phyloP scores from a whole-genome alignment of 2,888 invertebrate genomes.

The Eristalis pertinax region DNA sequence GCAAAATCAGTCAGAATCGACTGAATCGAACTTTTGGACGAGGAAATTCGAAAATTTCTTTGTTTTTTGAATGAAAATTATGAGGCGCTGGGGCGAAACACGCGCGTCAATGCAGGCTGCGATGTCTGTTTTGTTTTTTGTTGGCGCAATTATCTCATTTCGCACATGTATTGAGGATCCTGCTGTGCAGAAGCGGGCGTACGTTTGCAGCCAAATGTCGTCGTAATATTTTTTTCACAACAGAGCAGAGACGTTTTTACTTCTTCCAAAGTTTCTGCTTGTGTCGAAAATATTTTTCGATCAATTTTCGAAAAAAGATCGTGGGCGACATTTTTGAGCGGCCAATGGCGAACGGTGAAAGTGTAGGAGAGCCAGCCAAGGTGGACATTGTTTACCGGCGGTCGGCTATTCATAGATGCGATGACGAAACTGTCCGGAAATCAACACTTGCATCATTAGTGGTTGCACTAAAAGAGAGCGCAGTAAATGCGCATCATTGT shows the following conservation, averaged over 20 bases:
- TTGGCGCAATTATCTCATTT: background rate
- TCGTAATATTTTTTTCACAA: constrained; percentile 20
- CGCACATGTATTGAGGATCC: background rate
- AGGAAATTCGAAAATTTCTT: background rate
- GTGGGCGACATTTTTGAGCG: background rate
- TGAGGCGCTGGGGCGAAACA: background rate
- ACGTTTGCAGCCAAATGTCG: background rate
- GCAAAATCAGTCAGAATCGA: background rate
- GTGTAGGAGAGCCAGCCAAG: constrained; percentile 24
- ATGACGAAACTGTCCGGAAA: constrained; percentile 21
- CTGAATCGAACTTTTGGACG: background rate
- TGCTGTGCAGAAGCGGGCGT: background rate
- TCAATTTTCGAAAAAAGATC: background rate
- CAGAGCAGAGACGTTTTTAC: background rate
- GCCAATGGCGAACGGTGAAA: constrained; percentile 2
- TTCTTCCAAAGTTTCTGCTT: background rate
- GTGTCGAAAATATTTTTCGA: background rate
- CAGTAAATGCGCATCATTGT: too few species aligned
- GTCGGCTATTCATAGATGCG: constrained; percentile 33
- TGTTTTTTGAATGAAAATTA: constrained; percentile 37
- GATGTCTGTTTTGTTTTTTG: background rate
- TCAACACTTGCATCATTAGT: background rate
- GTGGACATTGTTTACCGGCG: constrained; percentile 48
- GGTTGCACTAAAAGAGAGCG: too few species aligned
- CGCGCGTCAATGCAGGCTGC: constrained; percentile 31